These are phyloP conservation scores for Morelia viridis DNA, from an alignment of 2,797 vertebrate genomes.

Conservation along the genomic window DNA sequence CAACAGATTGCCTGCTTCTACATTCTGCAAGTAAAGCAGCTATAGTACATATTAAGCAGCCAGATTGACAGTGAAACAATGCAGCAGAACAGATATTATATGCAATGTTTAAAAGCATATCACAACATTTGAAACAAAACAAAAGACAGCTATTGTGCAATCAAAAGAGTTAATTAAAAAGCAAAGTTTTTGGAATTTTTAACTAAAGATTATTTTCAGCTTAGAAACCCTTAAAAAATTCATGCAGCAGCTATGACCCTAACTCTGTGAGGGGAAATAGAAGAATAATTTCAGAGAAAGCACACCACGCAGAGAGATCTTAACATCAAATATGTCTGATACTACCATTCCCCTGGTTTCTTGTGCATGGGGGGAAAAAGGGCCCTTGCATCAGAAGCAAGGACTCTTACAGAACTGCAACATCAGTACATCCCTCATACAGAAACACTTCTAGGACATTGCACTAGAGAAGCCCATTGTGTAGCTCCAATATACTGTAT, in stretches of 20 bases:
- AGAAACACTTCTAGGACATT: background rate
- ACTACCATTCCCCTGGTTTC: background rate
- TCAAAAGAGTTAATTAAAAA: background rate
- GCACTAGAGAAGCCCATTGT: background rate
- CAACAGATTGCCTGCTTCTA: conserved; percentile 88
- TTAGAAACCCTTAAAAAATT: background rate
- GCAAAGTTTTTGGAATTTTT: background rate
- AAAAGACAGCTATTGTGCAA: background rate
- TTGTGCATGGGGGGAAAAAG: background rate
- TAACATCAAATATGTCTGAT: background rate
- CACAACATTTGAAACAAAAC: conserved; percentile 26
- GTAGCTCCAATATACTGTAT: background rate
- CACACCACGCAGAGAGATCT: background rate
- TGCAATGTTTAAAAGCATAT: conserved; percentile 44
- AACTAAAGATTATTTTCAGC: background rate
- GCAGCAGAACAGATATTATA: conserved; percentile 51
- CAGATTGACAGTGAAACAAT: conserved; percentile 44
- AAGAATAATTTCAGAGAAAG: background rate
- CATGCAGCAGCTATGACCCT: background rate
- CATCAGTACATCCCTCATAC: background rate
- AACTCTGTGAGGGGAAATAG: background rate
- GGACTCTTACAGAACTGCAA: background rate
- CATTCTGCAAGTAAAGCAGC: conserved; percentile 82
- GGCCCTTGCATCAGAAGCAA: background rate
- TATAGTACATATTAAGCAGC: conserved; percentile 62